Evolutionary conservation across 53 echinoderm and acorn worm species (phyloP).

Genomic region (Holothuria scabra): DNA sequence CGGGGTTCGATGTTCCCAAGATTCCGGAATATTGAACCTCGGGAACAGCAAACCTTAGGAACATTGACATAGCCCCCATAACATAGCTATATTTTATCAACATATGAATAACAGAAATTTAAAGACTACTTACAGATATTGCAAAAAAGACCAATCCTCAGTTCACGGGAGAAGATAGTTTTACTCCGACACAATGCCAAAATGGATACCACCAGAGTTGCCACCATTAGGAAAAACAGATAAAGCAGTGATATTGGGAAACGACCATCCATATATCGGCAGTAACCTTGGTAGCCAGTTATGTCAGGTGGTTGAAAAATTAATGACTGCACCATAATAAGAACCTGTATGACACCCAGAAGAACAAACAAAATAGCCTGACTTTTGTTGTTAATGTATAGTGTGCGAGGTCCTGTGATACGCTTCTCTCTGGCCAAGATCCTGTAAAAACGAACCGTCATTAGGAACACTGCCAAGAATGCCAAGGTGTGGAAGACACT

Average conservation of each 20-base stretch:
- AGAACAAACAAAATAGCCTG: constrained; percentile 56
- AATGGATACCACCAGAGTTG: constrained; percentile 53
- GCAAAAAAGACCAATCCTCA: constrained; percentile 42
- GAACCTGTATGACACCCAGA: constrained; percentile 53
- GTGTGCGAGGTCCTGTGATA: constrained; percentile 61
- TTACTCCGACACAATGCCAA: constrained; percentile 57
- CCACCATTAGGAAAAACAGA: constrained; percentile 62
- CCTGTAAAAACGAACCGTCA: constrained; percentile 65
- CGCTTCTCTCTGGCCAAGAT: constrained; percentile 60
- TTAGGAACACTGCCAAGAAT: constrained; percentile 67
- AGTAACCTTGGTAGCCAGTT: neutral
- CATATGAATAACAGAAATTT: too few relatives aligned
- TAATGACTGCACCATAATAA: constrained; percentile 63
- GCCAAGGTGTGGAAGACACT: constrained; percentile 55
- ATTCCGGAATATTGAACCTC: too few relatives aligned
- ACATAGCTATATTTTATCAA: too few relatives aligned
- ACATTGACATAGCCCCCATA: too few relatives aligned
- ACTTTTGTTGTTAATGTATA: constrained; percentile 61
- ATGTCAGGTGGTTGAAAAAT: constrained; percentile 52
- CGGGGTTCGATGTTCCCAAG: too few relatives aligned
- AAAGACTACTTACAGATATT: constrained; percentile 29
- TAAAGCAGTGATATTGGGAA: constrained; percentile 58
- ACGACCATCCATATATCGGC: constrained; percentile 36
- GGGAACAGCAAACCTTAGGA: too few relatives aligned
- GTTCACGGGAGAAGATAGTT: constrained; percentile 57